These are phyloP conservation scores for Dendroctonus valens DNA, from an alignment of 1,140 invertebrate species.

Conservation along the genomic window DNA sequence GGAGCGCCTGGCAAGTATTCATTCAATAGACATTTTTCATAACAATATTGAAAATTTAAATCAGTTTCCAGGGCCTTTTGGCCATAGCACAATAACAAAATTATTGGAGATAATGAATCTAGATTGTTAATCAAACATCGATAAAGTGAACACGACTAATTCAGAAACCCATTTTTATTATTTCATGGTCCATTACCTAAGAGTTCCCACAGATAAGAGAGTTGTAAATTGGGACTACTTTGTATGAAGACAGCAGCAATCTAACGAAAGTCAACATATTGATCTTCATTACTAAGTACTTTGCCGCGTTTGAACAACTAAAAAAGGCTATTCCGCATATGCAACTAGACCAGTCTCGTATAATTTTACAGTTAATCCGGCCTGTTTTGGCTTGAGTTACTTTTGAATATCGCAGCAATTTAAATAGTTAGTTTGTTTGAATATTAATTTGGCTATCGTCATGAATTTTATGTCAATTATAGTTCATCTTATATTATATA, in stretches of 20 bases:
- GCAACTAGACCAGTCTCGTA: conserved; percentile 5
- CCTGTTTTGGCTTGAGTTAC: conserved; percentile 2
- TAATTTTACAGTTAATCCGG: conserved; percentile 13
- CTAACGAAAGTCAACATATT: neutral
- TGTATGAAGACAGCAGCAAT: neutral
- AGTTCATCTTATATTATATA: no score
- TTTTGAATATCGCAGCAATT: conserved; percentile 1
- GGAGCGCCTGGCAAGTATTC: no score
- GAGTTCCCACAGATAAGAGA: no score
- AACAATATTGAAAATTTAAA: no score
- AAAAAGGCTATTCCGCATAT: conserved; percentile 6
- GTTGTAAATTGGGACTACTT: neutral
- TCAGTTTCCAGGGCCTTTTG: no score
- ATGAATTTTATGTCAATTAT: neutral
- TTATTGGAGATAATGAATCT: no score
- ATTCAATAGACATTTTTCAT: no score
- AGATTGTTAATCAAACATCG: no score
- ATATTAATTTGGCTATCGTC: conserved; percentile 5
- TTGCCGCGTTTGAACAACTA: neutral
- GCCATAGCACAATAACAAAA: no score
- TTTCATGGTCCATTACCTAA: no score
- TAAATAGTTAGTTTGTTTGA: conserved; percentile 5
- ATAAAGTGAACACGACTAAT: no score
- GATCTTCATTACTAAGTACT: neutral
- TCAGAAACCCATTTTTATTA: no score